Conservation (phyloP, 2,797 vertebrate species). For the Propithecus deckenii region DNA sequence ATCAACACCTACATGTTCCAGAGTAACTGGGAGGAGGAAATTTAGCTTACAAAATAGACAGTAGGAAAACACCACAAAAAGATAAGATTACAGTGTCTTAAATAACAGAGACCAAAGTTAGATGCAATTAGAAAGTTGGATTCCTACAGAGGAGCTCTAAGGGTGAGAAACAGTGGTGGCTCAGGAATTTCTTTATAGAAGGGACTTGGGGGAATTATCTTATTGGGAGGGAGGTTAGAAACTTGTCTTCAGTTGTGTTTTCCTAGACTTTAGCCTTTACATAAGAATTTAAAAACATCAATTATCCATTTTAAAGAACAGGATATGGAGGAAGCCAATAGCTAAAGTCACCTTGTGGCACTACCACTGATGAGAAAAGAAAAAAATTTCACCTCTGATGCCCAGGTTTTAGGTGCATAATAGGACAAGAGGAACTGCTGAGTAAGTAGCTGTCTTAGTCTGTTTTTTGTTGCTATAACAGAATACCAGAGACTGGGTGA, state of each 20-base stretch:
- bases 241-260: not conserved
- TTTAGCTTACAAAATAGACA: not conserved
- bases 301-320: not conserved
- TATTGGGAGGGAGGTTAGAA: not conserved
- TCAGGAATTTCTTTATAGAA: not conserved
- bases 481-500: not conserved
- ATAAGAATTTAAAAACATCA: not conserved
- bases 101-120: not conserved
- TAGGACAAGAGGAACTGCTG: not conserved
- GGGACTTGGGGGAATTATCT: not conserved
- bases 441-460: not conserved
- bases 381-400: not conserved
- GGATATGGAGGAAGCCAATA: not conserved
- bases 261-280: not conserved
- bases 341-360: not conserved
- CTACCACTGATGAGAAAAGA: not conserved
- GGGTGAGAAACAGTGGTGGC: not conserved
- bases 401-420: not conserved
- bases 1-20: not conserved
- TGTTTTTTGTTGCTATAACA: not conserved
- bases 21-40: not conserved
- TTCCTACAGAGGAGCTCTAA: not conserved
- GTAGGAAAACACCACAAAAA: not conserved
- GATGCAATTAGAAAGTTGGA: not conserved
- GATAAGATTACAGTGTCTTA: not conserved